Conservation (phyloP, 1,140 invertebrate genomes). For the Tetraneura akinire region DNA sequence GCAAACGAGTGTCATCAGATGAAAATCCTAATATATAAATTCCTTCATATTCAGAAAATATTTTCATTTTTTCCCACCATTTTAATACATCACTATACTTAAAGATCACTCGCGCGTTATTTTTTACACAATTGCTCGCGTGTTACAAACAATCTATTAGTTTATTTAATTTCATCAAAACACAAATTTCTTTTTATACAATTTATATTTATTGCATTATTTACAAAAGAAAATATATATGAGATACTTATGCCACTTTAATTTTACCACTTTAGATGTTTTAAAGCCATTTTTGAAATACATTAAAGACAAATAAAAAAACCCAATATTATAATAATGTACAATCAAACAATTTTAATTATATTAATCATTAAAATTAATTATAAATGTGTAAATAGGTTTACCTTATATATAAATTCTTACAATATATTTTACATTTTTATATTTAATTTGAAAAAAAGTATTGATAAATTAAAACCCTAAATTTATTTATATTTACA, state of each 20-base stretch:
- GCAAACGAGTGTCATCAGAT: not conserved
- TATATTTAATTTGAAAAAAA: constrained; percentile 9
- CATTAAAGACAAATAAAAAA: not conserved
- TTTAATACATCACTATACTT: not conserved
- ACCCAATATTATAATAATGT: not conserved
- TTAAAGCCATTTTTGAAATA: not conserved
- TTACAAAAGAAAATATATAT: not conserved
- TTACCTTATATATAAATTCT: too few species aligned
- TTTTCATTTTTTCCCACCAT: not conserved
- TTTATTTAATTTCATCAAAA: constrained; percentile 21
- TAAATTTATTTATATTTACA: not conserved
- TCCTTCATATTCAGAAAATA: not conserved
- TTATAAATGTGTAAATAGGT: too few species aligned
- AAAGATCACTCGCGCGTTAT: not conserved
- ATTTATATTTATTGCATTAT: constrained; percentile 16
- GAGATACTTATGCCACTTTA: not conserved
- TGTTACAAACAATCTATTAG: not conserved
- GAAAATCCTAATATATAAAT: not conserved
- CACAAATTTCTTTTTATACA: constrained; percentile 3
- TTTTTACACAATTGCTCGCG: not conserved
- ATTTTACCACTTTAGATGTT: not conserved
- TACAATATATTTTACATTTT: not conserved
- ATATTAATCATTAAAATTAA: too few species aligned
- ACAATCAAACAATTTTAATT: not conserved
- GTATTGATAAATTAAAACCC: not conserved